Conservation (phyloP, 2,888 invertebrate species). For the Hemistola chrysoprasaria region DNA sequence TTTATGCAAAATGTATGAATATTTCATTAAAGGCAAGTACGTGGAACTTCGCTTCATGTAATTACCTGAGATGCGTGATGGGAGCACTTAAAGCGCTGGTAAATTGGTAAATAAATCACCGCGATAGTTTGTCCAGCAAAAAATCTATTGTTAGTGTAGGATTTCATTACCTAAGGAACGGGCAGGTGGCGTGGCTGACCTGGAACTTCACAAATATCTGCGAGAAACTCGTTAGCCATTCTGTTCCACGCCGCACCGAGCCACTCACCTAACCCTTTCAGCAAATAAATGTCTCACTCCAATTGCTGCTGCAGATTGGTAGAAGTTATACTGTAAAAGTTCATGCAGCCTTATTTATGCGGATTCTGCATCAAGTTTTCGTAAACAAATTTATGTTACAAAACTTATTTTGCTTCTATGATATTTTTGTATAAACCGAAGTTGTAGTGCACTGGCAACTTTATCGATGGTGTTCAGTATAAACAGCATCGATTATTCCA, state of each 20-base stretch:
- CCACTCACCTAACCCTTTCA: constrained; percentile 30
- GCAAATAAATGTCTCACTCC: constrained; percentile 46
- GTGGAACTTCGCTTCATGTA: neutral
- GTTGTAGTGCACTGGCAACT: constrained; percentile 2
- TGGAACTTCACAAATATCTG: constrained; percentile 52
- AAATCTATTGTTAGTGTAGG: constrained; percentile 6
- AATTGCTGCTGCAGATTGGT: constrained; percentile 36
- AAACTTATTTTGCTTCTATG: constrained; percentile 27
- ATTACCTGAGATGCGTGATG: neutral
- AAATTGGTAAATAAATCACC: constrained; percentile 13
- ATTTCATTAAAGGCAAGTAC: neutral
- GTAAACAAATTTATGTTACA: constrained; percentile 25
- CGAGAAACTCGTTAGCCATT: constrained; percentile 54
- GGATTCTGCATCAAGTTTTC: constrained; percentile 27
- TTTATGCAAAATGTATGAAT: constrained; percentile 29
- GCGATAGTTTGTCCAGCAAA: constrained; percentile 6
- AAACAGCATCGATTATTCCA: too few species aligned
- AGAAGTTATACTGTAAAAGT: constrained; percentile 31
- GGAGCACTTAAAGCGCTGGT: neutral
- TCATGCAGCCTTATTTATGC: constrained; percentile 14
- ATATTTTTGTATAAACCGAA: constrained; percentile 17
- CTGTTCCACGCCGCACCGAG: constrained; percentile 25
- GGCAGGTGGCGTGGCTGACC: constrained; percentile 33
- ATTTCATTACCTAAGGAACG: constrained; percentile 38
- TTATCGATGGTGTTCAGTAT: too few species aligned